These are phyloP conservation scores for Phoenoteleia sp. DNA, from an alignment of 2,888 invertebrate species.

Conservation along the genomic window DNA sequence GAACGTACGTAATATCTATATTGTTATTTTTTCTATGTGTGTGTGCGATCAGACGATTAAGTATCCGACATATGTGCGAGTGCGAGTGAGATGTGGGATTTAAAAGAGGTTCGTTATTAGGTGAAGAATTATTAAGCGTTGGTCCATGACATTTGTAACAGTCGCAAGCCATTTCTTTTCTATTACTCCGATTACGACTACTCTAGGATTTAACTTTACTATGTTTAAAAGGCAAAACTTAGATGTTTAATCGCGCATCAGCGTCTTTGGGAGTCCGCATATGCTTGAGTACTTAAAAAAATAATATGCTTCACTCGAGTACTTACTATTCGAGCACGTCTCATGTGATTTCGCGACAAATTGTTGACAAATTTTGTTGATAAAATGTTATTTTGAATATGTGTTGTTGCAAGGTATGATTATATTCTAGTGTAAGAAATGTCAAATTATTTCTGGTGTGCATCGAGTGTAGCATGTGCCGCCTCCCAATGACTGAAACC, in stretches of 20 bases:
- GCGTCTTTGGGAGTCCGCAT: constrained; percentile 63
- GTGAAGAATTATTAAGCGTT: constrained; percentile 78
- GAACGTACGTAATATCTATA: constrained; percentile 82
- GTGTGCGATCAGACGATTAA: constrained; percentile 61
- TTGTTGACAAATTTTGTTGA: constrained; percentile 69
- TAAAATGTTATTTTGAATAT: constrained; percentile 59
- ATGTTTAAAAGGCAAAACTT: constrained; percentile 68
- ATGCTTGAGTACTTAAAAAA: constrained; percentile 36
- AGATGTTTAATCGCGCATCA: constrained; percentile 61
- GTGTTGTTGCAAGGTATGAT: constrained; percentile 63
- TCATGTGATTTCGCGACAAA: constrained; percentile 70
- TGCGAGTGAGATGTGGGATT: constrained; percentile 61
- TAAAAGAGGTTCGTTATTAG: constrained; percentile 64
- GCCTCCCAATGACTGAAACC: constrained; percentile 71
- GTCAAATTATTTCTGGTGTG: constrained; percentile 35
- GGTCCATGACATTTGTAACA: constrained; percentile 83
- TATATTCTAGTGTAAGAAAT: constrained; percentile 38
- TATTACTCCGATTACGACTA: constrained; percentile 70
- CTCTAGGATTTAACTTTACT: constrained; percentile 72
- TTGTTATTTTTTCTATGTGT: constrained; percentile 84
- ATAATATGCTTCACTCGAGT: constrained; percentile 49
- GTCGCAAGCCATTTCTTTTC: constrained; percentile 65
- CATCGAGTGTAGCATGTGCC: constrained; percentile 52
- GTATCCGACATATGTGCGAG: constrained; percentile 27
- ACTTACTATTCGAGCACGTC: constrained; percentile 34